phyloP scores from a whole-genome alignment of 2,888 invertebrate species.

The Lasioglossum leucozonium region DNA sequence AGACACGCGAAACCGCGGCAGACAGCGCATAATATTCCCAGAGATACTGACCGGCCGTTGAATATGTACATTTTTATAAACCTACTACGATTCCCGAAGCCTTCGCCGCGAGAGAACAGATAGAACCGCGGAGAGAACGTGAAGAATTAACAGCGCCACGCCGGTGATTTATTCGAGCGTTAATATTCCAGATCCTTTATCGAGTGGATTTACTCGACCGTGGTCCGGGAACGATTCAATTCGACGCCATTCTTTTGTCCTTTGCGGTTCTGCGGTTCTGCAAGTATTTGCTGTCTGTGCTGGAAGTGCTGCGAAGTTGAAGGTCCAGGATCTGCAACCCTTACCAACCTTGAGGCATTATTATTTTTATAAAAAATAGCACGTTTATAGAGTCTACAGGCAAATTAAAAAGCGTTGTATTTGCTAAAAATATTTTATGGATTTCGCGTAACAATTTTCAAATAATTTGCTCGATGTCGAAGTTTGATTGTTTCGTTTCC shows the following conservation, averaged over 20 bases:
- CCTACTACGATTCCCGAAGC: constrained; percentile 32
- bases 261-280: not conserved
- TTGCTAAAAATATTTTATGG: not conserved
- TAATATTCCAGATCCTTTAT: constrained; percentile 31
- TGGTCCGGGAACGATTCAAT: constrained; percentile 16
- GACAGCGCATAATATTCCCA: constrained; percentile 59
- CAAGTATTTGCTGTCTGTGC: not conserved
- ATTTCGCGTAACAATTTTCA: not conserved
- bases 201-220: constrained; percentile 30
- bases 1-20: constrained; percentile 63
- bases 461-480: not conserved
- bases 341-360: not conserved
- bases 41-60: constrained; percentile 39
- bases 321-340: not conserved
- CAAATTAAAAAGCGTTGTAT: not conserved
- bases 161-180: constrained; percentile 26
- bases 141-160: constrained; percentile 33
- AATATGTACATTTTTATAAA: constrained; percentile 67
- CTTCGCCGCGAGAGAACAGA: constrained; percentile 6
- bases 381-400: not conserved
- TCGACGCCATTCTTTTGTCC: constrained; percentile 1
- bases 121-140: not conserved
- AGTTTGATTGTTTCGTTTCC: not conserved
- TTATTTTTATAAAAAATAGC: not conserved
- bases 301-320: not conserved